A percentile compares a stretch with the other conserved stretches of the same genome.
These are phyloP conservation scores for Rhagoletis zephyria DNA, from an alignment of 1,140 invertebrate species.

Conservation along the genomic window DNA sequence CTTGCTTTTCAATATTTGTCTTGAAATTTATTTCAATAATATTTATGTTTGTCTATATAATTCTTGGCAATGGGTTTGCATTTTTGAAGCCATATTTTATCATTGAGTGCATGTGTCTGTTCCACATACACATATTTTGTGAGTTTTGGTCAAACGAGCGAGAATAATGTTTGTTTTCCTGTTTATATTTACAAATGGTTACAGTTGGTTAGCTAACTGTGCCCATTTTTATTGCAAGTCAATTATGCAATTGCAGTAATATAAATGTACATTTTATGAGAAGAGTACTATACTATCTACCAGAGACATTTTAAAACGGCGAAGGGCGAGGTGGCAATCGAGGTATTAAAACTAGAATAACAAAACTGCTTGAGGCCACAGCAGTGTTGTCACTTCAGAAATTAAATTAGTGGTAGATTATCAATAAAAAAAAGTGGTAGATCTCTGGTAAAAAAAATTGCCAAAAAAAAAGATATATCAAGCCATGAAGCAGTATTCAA, in stretches of 20 bases:
- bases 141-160: background rate
- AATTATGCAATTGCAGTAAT: background rate
- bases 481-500: too few relatives aligned
- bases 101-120: background rate
- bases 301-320: too few relatives aligned
- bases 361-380: too few relatives aligned
- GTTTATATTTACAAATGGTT: conserved; percentile 4
- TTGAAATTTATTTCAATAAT: background rate
- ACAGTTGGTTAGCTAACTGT: background rate
- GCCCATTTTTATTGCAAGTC: conserved; percentile 7
- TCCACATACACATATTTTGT: background rate
- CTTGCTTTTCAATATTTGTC: conserved; percentile 10
- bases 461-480: too few relatives aligned
- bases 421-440: too few relatives aligned
- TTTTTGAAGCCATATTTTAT: conserved; percentile 28
- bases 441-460: too few relatives aligned
- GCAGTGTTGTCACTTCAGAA: too few relatives aligned
- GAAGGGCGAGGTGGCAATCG: too few relatives aligned
- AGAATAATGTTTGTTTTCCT: conserved; percentile 42
- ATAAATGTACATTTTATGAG: background rate
- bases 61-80: conserved; percentile 25
- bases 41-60: background rate
- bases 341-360: too few relatives aligned
- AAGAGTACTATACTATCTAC: too few relatives aligned
- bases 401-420: too few relatives aligned